Base-by-base conservation (phyloP, 2,797 vertebrate species). In the Psittacula echo region DNA sequence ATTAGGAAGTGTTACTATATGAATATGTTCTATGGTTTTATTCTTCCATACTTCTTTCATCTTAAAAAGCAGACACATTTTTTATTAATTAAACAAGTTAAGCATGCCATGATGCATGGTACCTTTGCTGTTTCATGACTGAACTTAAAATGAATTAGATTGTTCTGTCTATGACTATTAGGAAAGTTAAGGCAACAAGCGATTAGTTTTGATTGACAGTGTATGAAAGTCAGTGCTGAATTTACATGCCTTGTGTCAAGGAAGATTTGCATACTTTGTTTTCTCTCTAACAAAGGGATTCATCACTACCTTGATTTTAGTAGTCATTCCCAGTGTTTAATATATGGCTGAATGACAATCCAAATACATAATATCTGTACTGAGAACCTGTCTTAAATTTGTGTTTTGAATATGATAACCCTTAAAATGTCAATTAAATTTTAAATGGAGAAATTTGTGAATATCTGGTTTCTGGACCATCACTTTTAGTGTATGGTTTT, bases 181-280 rank as follows among this genome's bases (percentile, higher is more conserved):
- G 34, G 47, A 90, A 66, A 76, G 60, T 48, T 61, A 42, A 85
- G 91, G 53, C 37, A 78, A 68, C n/a, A 84, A 75, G 11, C 62
- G 48, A 96, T 47, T 75, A 41, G 45, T 82, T 97, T 89, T 93
- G 88, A 92, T 60, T 94, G 93, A 58, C 64, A 95, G 30, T 70
- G n/a, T 78, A 50, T 73, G 76, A 91, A 96, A 93, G 19, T 30
- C 60, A 88, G 3, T 80, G 68, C 42, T 93, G 66, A 61, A 93
- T 96, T 82, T 91, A 41, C 22, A 30, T 95, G 41, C n/a, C 37
- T 94, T 85, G 24, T 67, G 32, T 89, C 72, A 74, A 66, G 54
- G 32, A 75, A 93, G 41, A 81, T 94, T 54, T 89, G 7, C 68
- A 56, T 60, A 54, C 67, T 84, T 94, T 37, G 7, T 64, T 96